These are phyloP conservation scores for Athene cunicularia DNA, from an alignment of 2,113 vertebrate genomes.

Conservation along the genomic window DNA sequence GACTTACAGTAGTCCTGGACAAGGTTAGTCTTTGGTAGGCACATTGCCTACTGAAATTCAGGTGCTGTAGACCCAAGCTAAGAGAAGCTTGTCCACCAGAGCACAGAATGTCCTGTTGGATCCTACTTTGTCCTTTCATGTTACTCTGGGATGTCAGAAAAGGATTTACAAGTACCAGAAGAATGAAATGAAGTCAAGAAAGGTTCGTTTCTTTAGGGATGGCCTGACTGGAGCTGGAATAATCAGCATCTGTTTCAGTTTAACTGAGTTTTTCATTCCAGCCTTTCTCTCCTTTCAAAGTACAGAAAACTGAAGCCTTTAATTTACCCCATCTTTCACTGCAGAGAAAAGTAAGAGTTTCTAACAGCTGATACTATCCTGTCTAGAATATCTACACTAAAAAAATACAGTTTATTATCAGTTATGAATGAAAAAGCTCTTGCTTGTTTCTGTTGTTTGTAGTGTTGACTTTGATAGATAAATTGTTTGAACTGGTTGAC, in stretches of 20 bases:
- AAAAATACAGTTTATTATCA: neutral
- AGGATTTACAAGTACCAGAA: neutral
- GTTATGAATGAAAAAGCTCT: constrained; percentile 31
- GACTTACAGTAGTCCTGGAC: neutral
- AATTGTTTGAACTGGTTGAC: constrained; percentile 26
- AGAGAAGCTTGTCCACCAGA: neutral
- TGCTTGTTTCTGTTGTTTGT: constrained; percentile 24
- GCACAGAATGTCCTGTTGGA: neutral
- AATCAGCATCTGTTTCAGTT: constrained; percentile 54
- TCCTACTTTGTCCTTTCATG: neutral
- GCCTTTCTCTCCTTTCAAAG: constrained; percentile 20
- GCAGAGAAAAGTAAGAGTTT: constrained; percentile 30
- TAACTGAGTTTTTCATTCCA: constrained; percentile 36
- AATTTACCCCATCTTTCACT: constrained; percentile 35
- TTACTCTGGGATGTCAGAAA: neutral
- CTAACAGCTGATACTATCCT: constrained; percentile 10
- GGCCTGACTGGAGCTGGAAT: neutral
- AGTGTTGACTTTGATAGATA: constrained; percentile 16
- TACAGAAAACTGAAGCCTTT: constrained; percentile 43
- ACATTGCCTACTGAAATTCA: neutral
- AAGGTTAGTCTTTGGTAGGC: neutral
- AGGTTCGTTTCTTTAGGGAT: neutral
- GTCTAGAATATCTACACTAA: neutral
- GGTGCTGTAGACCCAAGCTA: neutral
- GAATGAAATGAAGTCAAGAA: neutral